These are phyloP conservation scores for Nyctibius grandis DNA, from an alignment of 2,797 vertebrate genomes.

Conservation along the genomic window DNA sequence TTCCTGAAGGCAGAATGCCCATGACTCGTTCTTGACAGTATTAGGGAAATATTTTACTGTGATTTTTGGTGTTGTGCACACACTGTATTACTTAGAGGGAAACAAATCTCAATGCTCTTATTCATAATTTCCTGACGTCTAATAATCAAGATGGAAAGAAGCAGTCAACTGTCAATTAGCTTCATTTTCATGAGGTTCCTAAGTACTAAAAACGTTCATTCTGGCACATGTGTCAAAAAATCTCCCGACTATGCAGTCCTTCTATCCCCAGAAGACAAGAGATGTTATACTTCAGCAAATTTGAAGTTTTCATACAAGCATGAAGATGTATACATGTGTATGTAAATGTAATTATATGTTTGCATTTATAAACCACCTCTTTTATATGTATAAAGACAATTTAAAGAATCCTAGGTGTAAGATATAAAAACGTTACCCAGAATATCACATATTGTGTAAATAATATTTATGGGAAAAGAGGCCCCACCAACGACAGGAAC, in stretches of 20 bases:
- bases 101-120: neutral
- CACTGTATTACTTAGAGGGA: neutral
- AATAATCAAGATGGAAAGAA: conserved; percentile 31
- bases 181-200: conserved; percentile 4
- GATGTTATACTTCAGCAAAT: neutral
- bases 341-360: neutral
- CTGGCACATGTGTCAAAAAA: neutral
- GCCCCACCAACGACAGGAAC: neutral
- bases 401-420: neutral
- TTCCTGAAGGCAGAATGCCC: conserved; percentile 3
- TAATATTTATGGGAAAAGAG: neutral
- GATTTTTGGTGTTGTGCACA: neutral
- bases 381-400: too few relatives aligned
- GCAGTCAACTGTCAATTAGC: neutral
- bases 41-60: conserved; percentile 7
- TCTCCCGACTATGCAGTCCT: neutral
- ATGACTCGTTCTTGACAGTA: neutral
- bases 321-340: neutral
- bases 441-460: neutral
- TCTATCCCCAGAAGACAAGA: neutral
- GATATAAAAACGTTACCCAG: neutral
- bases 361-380: neutral
- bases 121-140: conserved; percentile 1
- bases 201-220: neutral
- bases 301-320: neutral